Evolutionary conservation across 2,113 vertebrate species (phyloP).

Genomic region (Rhabdornis inornatus): DNA sequence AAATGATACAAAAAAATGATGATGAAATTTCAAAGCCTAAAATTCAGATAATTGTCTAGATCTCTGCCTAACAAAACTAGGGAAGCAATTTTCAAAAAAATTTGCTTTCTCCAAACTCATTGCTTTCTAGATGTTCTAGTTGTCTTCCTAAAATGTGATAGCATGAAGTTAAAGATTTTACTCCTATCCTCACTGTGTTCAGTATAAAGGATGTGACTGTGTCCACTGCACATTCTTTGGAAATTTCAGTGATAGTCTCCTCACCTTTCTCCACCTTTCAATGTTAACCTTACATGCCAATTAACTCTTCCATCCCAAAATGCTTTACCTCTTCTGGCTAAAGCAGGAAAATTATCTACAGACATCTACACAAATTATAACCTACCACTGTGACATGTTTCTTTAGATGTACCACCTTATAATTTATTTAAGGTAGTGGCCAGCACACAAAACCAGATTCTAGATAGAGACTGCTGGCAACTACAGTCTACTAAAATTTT

Average conservation of each 20-base stretch:
- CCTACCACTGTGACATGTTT: neutral
- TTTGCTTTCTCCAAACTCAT: neutral
- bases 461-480: neutral
- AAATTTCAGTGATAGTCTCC: neutral
- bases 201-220: neutral
- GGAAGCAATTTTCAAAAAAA: neutral
- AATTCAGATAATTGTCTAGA: neutral
- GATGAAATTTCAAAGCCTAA: neutral
- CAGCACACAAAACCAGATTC: neutral
- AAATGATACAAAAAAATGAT: neutral
- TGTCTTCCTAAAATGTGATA: neutral
- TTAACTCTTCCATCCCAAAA: neutral
- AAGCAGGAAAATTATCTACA: neutral
- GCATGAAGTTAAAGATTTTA: neutral
- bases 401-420: neutral
- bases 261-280: neutral
- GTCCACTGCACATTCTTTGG: neutral
- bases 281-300: neutral
- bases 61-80: neutral
- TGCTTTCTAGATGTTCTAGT: neutral
- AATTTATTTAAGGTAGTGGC: neutral
- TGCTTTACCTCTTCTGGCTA: neutral
- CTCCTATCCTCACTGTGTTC: neutral
- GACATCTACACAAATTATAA: neutral
- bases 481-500: neutral